Percentiles rank a stretch among this genome's conserved stretches.
Conservation (phyloP, 2,888 invertebrate species). For the Chesias legatella region DNA sequence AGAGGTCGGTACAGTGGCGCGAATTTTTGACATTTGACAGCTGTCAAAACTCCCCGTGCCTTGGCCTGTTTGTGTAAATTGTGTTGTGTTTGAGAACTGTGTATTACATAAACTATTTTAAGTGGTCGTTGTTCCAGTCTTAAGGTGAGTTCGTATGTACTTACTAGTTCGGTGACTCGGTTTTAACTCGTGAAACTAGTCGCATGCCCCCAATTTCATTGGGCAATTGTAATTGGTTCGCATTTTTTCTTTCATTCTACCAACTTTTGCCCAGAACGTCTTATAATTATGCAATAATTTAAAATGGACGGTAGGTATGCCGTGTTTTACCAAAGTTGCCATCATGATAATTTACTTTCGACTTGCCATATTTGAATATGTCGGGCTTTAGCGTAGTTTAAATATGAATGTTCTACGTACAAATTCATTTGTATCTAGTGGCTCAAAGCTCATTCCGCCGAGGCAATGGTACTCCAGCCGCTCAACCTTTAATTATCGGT, state of each 20-base stretch:
- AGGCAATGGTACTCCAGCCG: conserved; percentile 9
- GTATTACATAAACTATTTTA: conserved; percentile 2
- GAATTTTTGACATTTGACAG: conserved; percentile 16
- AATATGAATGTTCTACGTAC: too few species aligned
- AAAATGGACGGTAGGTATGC: too few species aligned
- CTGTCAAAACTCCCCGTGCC: conserved; percentile 15
- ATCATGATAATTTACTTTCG: too few species aligned
- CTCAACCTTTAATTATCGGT: conserved; percentile 14
- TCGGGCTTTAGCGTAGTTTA: too few species aligned
- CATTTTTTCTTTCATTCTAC: too few species aligned
- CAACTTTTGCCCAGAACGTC: too few species aligned
- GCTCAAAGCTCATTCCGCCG: conserved; percentile 6
- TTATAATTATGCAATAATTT: too few species aligned
- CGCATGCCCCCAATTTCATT: neutral
- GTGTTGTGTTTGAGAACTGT: conserved; percentile 13
- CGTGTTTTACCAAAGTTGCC: too few species aligned
- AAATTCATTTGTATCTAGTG: too few species aligned
- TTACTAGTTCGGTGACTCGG: neutral
- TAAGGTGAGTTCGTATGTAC: conserved; percentile 9
- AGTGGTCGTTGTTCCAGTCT: neutral
- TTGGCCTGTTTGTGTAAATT: neutral
- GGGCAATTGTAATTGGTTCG: neutral
- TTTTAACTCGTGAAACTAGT: neutral
- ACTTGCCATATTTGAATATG: too few species aligned
- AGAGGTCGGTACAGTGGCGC: neutral